Evolutionary conservation across 1,140 invertebrate genomes (phyloP).

Genomic region (Drosophila lacertosa): DNA sequence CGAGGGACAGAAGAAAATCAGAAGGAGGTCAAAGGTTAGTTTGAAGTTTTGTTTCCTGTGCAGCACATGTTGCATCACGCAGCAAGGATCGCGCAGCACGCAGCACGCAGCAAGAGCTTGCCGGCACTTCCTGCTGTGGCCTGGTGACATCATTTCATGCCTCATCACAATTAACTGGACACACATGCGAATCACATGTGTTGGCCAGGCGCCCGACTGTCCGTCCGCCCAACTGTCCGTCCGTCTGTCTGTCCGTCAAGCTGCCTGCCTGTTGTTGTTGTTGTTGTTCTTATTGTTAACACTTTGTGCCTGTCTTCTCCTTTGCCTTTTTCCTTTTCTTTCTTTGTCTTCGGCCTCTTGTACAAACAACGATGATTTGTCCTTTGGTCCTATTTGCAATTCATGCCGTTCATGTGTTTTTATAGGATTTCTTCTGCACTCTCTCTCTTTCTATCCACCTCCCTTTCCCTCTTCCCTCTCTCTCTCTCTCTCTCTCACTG

Average conservation of each 20-base stretch:
- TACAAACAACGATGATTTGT: constrained; percentile 80
- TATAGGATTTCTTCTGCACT: constrained; percentile 76
- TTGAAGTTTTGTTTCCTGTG: constrained; percentile 30
- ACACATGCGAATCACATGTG: constrained; percentile 79
- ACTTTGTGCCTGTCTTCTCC: constrained; percentile 46
- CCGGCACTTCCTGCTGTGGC: constrained; percentile 69
- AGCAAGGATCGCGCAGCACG: too few species aligned
- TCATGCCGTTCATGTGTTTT: constrained; percentile 73
- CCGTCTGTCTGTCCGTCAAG: constrained; percentile 14
- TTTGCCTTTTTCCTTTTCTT: constrained; percentile 38
- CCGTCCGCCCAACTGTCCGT: constrained; percentile 32
- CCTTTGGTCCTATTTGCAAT: constrained; percentile 73
- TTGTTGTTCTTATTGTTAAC: constrained; percentile 82
- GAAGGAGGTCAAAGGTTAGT: constrained; percentile 20
- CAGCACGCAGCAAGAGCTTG: constrained; percentile 52
- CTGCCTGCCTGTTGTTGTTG: constrained; percentile 58
- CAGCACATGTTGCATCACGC: constrained; percentile 75
- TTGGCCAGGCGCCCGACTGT: constrained; percentile 52
- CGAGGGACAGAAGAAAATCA: constrained; percentile 4
- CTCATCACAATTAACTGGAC: constrained; percentile 71
- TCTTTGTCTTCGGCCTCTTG: constrained; percentile 63
- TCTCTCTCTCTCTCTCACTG: constrained; percentile 16
- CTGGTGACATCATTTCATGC: constrained; percentile 83
- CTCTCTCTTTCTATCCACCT: background rate
- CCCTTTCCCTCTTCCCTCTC: background rate